A percentile compares a stretch with the other conserved stretches of the same genome.
Conservation (phyloP, 2,888 invertebrate genomes). For the Malachius bipustulatus region DNA sequence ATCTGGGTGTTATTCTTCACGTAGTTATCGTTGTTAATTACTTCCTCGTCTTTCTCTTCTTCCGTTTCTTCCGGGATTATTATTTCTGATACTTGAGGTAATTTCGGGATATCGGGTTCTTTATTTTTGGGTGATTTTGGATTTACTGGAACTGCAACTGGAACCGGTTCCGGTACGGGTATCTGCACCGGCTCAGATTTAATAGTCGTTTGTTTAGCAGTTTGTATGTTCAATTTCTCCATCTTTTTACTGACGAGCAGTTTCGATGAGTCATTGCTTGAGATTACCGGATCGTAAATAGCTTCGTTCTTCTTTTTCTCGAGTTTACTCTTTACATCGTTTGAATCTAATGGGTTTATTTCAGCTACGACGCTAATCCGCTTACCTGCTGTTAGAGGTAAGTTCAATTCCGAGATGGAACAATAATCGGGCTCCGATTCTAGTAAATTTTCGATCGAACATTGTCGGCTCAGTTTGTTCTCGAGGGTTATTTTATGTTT, state of each 20-base stretch:
- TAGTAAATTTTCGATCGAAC: conserved; percentile 23
- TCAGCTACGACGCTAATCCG: conserved; percentile 33
- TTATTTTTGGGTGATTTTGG: conserved; percentile 27
- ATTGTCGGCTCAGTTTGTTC: conserved; percentile 20
- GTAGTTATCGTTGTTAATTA: conserved; percentile 35
- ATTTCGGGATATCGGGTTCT: conserved; percentile 56
- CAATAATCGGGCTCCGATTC: conserved; percentile 60
- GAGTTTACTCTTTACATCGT: conserved; percentile 25
- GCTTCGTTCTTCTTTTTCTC: conserved; percentile 18
- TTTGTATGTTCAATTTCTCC: conserved; percentile 32
- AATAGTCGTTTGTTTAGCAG: conserved; percentile 30
- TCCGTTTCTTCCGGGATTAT: conserved; percentile 56
- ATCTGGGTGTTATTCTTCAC: conserved; percentile 36
- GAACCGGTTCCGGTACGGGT: conserved; percentile 10
- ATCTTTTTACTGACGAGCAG: conserved; percentile 30
- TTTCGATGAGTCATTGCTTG: conserved; percentile 20
- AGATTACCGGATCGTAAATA: conserved; percentile 18
- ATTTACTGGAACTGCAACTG: conserved; percentile 18
- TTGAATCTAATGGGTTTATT: conserved; percentile 28
- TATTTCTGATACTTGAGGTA: conserved; percentile 63
- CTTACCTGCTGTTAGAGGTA: conserved; percentile 29
- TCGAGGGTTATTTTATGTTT: conserved; percentile 46
- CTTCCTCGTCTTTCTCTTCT: conserved; percentile 27
- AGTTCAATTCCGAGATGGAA: conserved; percentile 62
- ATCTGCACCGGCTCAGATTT: conserved; percentile 22